phyloP scores from a whole-genome alignment of 2,113 vertebrate genomes.

The Leucoraja erinaceus region DNA sequence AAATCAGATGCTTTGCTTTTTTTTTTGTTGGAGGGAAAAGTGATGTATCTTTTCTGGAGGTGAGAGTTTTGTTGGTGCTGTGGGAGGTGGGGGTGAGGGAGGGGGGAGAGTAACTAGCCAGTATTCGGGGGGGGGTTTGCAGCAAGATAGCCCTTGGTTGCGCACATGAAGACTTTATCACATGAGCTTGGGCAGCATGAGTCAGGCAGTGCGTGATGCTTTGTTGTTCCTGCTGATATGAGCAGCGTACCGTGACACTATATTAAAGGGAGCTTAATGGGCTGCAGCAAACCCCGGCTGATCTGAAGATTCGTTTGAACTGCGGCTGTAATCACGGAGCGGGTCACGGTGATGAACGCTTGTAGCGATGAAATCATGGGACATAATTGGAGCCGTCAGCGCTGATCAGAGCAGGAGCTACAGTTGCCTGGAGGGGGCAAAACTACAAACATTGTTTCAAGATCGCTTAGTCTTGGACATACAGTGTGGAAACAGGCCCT shows the following conservation, averaged over 20 bases:
- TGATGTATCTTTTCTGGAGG: neutral
- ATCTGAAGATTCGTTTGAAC: slow-evolving; percentile 17
- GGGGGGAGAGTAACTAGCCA: neutral
- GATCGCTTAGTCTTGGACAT: neutral
- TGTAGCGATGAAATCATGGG: neutral
- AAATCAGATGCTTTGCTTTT: too few species aligned
- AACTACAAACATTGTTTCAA: neutral
- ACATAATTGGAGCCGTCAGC: slow-evolving; percentile 20
- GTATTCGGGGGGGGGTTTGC: neutral
- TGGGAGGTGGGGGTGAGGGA: neutral
- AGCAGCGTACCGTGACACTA: neutral
- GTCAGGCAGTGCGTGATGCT: neutral
- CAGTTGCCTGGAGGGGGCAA: neutral
- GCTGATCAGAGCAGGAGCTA: neutral
- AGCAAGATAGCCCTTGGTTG: neutral
- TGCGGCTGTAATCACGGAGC: neutral
- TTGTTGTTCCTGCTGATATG: slow-evolving; percentile 5
- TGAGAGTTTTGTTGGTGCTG: neutral
- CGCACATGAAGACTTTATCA: neutral
- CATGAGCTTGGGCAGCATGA: neutral
- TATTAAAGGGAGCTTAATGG: slow-evolving; percentile 28
- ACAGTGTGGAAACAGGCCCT: too few species aligned
- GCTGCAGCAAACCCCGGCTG: slow-evolving; percentile 17
- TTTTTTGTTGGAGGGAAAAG: neutral
- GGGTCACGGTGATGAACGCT: slow-evolving; percentile 4